Evolutionary conservation across 2,888 invertebrate species (phyloP).

Genomic region (Deladenus siricidicola): DNA sequence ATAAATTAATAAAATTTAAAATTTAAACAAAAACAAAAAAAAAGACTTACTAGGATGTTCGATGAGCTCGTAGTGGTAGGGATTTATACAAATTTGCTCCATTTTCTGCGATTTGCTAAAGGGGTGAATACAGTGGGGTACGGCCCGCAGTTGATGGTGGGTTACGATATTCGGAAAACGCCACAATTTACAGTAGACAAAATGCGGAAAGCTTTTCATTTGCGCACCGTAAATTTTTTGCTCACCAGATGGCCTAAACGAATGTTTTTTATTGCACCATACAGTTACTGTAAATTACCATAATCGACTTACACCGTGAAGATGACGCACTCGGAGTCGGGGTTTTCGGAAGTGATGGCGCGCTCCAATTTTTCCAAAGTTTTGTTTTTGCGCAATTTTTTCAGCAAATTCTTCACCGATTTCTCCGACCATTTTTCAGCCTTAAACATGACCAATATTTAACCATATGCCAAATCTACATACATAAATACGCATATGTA

Average conservation of each 20-base stretch:
- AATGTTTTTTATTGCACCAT: neutral
- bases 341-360: constrained; percentile 24
- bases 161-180: constrained; percentile 27
- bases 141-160: constrained; percentile 26
- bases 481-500: too few relatives aligned
- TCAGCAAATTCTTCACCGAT: constrained; percentile 23
- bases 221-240: constrained; percentile 21
- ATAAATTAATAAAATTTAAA: too few relatives aligned
- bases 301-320: constrained; percentile 27
- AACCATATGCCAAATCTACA: too few relatives aligned
- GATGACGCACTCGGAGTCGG: constrained; percentile 24
- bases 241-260: constrained; percentile 28
- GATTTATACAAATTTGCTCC: constrained; percentile 29
- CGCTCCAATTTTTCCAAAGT: constrained; percentile 25
- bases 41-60: constrained; percentile 18
- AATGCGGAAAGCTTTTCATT: constrained; percentile 29
- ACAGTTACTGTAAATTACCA: neutral
- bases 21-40: neutral
- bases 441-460: too few relatives aligned
- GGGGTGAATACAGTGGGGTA: constrained; percentile 21
- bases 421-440: constrained; percentile 18
- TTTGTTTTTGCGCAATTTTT: constrained; percentile 26
- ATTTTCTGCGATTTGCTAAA: constrained; percentile 23
- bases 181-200: constrained; percentile 28
- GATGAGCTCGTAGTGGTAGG: constrained; percentile 29